phyloP scores from a whole-genome alignment of 2,113 vertebrate genomes.

The Cheirogaleus medius region DNA sequence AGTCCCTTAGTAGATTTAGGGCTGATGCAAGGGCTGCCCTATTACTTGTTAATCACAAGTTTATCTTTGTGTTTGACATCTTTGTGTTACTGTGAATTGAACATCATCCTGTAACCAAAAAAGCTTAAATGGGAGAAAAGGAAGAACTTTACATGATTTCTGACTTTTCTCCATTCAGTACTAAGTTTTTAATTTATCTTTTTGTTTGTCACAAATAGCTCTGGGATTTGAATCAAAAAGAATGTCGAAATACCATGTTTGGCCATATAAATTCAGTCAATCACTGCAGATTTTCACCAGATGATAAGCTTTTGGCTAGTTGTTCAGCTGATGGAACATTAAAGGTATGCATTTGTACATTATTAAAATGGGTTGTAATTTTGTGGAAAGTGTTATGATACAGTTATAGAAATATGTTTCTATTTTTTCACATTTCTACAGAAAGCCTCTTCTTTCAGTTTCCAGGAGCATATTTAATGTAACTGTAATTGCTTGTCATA shows the following conservation, averaged over 20 bases:
- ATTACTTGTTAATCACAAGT: constrained; percentile 8
- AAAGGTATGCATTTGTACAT: constrained; percentile 86
- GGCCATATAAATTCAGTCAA: constrained; percentile 91
- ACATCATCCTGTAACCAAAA: not conserved
- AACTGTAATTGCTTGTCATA: constrained; percentile 6
- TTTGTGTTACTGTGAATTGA: not conserved
- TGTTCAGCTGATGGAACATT: constrained; percentile 95
- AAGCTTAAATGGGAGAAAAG: not conserved
- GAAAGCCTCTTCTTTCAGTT: not conserved
- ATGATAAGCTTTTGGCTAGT: constrained; percentile 92
- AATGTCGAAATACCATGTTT: constrained; percentile 95
- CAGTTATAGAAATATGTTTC: not conserved
- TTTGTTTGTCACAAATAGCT: constrained; percentile 84
- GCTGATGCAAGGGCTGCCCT: not conserved
- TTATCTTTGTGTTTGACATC: constrained; percentile 5
- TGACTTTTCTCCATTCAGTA: not conserved
- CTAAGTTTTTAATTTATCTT: constrained; percentile 36
- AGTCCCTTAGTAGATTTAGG: not conserved
- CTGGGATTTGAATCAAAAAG: constrained; percentile 91
- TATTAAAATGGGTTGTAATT: constrained; percentile 30
- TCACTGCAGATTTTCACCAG: constrained; percentile 97
- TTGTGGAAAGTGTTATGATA: not conserved
- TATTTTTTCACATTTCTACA: constrained; percentile 32
- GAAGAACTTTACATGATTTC: not conserved
- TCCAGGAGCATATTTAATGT: not conserved